phyloP scores from a whole-genome alignment of 2,888 invertebrate species.

The Ephialtes manifestator region DNA sequence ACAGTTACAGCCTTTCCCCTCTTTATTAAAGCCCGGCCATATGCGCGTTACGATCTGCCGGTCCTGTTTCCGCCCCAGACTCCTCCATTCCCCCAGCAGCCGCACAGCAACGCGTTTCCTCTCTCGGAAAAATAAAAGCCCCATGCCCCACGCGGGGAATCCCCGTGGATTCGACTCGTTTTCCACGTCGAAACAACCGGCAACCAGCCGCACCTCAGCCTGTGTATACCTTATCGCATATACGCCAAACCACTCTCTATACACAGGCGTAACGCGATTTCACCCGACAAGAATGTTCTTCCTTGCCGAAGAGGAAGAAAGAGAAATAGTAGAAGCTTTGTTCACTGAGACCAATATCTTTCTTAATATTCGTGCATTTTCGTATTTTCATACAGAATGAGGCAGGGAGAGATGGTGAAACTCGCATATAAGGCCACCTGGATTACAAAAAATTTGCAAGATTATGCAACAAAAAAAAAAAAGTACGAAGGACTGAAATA shows the following conservation, averaged over 20 bases:
- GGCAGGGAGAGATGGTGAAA: background rate
- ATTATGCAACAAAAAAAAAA: slow-evolving; percentile 36
- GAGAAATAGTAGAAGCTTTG: slow-evolving; percentile 47
- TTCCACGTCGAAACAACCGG: slow-evolving; percentile 56
- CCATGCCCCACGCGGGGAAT: slow-evolving; percentile 48
- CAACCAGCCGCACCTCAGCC: slow-evolving; percentile 35
- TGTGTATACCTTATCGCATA: slow-evolving; percentile 59
- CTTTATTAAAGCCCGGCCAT: slow-evolving; percentile 72
- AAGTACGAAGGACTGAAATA: slow-evolving; percentile 6
- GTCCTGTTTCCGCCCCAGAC: slow-evolving; percentile 38
- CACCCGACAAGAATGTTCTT: slow-evolving; percentile 6
- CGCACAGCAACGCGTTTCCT: slow-evolving; percentile 21
- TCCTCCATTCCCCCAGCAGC: slow-evolving; percentile 24
- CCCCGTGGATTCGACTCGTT: slow-evolving; percentile 56
- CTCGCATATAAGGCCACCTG: slow-evolving; percentile 28
- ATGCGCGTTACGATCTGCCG: slow-evolving; percentile 71
- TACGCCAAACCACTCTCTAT: slow-evolving; percentile 52
- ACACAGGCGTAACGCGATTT: slow-evolving; percentile 16
- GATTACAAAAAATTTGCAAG: slow-evolving; percentile 27
- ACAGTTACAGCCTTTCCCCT: slow-evolving; percentile 68
- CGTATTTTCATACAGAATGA: slow-evolving; percentile 34
- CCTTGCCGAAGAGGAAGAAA: background rate
- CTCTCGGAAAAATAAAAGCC: slow-evolving; percentile 58
- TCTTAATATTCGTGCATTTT: slow-evolving; percentile 40
- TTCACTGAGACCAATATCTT: slow-evolving; percentile 57